Base-by-base conservation (phyloP, 2,797 vertebrate species). In the Acanthiza pusilla region DNA sequence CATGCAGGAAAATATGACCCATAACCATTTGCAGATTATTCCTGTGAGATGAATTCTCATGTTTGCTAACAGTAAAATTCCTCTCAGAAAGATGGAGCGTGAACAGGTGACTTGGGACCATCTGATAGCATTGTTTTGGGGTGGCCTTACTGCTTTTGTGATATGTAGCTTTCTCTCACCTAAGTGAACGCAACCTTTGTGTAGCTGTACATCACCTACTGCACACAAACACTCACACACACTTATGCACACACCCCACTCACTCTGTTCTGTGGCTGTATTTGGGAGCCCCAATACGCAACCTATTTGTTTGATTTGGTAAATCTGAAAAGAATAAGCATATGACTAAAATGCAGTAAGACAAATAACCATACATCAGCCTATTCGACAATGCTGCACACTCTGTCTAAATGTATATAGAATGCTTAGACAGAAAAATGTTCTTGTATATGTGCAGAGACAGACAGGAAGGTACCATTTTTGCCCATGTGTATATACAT, bases 221-320 rank as follows among this genome's bases (percentile, higher is more conserved):
- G 22, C 4, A 23, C 13, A 42, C n/a, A 62, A 43, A 47, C 32
- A 18, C 16, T 22, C 32, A 40, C 26, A 61, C 7, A 7, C 16
- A 3, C 25, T 3, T 21, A 4, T 11, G 10, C 27, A 32, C 23
- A 48, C 8, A 5, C 23, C 4, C 5, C 26, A 1, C 30, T 5
- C 5, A 4, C 26, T 14, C 32, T 36, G 42, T 58, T 58, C 50
- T 15, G 26, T n/a, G n/a, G 5, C 51, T 65, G n/a, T 82, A 82
- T 63, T 76, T 1, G 4, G 34, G 66, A 89, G 12, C 23, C 40
- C 48, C 70, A 16, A 53, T 32, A 79, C 5, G 20, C 60, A 86
- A 72, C 13, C 11, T 57, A 8, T 38, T 54, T 29, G 4, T 75
- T 90, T 60, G 22, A 71, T 57, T 62, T 43, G 36, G 23, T 60